Conservation (phyloP, 53 echinoderm and acorn worm species). For the Astropecten irregularis region DNA sequence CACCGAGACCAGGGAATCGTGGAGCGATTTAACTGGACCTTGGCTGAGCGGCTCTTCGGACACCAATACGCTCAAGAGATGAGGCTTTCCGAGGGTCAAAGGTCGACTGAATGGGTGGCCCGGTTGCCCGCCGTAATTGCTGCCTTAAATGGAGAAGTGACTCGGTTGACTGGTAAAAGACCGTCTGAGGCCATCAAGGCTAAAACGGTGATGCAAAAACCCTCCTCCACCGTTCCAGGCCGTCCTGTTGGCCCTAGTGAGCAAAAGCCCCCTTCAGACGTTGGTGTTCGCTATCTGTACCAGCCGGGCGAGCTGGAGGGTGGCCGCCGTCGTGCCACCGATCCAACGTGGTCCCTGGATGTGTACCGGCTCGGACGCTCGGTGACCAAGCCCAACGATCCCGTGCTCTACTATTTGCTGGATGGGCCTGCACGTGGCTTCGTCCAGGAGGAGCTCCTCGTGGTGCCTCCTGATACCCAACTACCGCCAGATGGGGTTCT, state of each 20-base stretch:
- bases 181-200: slow-evolving; percentile 25
- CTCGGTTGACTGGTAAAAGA: slow-evolving; percentile 22
- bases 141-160: slow-evolving; percentile 27
- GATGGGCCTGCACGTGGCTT: slow-evolving; percentile 5
- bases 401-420: slow-evolving; percentile 31
- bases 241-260: neutral
- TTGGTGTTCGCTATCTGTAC: slow-evolving; percentile 21
- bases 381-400: slow-evolving; percentile 20
- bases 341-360: slow-evolving; percentile 18
- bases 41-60: slow-evolving; percentile 22
- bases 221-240: neutral
- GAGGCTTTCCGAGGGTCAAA: neutral
- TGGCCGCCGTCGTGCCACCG: slow-evolving; percentile 22
- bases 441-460: slow-evolving; percentile 4
- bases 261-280: neutral
- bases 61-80: slow-evolving; percentile 28
- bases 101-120: slow-evolving; percentile 20
- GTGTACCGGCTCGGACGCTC: neutral
- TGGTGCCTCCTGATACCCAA: slow-evolving; percentile 21
- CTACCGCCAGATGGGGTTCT: neutral
- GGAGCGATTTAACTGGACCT: slow-evolving; percentile 21
- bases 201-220: neutral
- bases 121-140: slow-evolving; percentile 11
- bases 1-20: slow-evolving; percentile 18
- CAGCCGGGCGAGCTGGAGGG: slow-evolving; percentile 50